Evolutionary conservation across 2,113 vertebrate genomes (phyloP), one percentile per base, ranked within the genome.

Genomic region (Forbesichthys papilliferus): DNA sequence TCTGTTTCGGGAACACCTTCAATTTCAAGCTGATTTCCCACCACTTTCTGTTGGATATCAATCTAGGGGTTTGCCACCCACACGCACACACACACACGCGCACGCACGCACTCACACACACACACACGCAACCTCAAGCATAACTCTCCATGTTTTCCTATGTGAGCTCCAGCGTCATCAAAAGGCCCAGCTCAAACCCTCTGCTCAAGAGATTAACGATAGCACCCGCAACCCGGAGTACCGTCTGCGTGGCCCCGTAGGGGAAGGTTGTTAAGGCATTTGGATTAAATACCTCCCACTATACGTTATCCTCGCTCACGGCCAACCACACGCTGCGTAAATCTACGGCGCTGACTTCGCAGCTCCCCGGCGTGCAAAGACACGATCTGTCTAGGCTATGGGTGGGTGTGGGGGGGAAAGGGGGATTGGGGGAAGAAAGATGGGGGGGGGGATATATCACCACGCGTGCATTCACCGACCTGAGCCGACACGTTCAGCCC

Each of bases 401-500:
- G 57, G 16, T 58, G 18, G 49, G 48, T 36, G 47, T 11, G 49
- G 59, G 51, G n/a, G 27, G 58, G 16, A 11, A 20, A 18, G 56
- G 14, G 48, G 58, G 48, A 14, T 8, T 42, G 36, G 36, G 36
- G 8, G 3, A 2, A 12, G 3, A 49, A 49, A 12, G 48, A 12
- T 10, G 0, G 49, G 64, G 57, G 81, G 70, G 76, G 72, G 61
- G 83, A 88, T 87, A 80, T 80, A 83, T 86, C 79, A 48, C 9
- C 13, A 3, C n/a, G 11, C 42, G 52, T 51, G 68, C 57, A 0
- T 70, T 79, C 2, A 74, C 75, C 75, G 61, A 82, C 86, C 73
- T 84, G 87, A 85, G 71, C 76, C 12, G 66, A 82, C 87, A 88
- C 1, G 87, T 82, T 27, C 53, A 48, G 59, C 68, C 48, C 61